Evolutionary conservation across 2,888 invertebrate species (phyloP).

Genomic region (Hetaerina titia): DNA sequence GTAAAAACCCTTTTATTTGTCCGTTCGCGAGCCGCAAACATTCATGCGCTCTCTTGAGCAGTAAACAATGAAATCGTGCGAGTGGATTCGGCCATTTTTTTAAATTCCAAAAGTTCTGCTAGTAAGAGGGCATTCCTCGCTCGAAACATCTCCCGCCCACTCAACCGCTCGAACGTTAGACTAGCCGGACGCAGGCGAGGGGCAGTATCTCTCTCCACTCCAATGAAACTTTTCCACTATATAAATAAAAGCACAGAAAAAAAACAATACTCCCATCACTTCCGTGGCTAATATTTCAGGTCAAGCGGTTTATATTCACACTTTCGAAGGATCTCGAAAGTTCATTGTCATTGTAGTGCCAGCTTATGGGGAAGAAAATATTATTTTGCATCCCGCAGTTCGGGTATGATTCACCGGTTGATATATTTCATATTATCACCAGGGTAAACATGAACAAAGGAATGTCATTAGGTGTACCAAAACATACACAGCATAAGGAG

Average conservation of each 20-base stretch:
- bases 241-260: not conserved
- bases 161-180: not conserved
- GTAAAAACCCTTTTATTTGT: not conserved
- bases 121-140: not conserved
- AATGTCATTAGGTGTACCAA: no score
- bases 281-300: not conserved
- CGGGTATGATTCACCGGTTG: no score
- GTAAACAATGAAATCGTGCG: not conserved
- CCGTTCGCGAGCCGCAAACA: not conserved
- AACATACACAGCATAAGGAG: no score
- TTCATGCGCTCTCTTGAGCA: not conserved
- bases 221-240: not conserved
- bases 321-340: not conserved
- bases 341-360: no score
- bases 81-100: not conserved
- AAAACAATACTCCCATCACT: no score
- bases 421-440: no score
- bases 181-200: not conserved
- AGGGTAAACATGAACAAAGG: no score
- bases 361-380: fast-evolving
- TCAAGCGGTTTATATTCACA: not conserved
- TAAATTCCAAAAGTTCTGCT: not conserved
- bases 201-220: not conserved
- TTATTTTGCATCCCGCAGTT: not conserved
- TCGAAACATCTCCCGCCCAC: not conserved